A percentile compares a stretch with the other conserved stretches of the same genome.
phyloP scores from a whole-genome alignment of 1,140 invertebrate species.

The Cydia strobilella region DNA sequence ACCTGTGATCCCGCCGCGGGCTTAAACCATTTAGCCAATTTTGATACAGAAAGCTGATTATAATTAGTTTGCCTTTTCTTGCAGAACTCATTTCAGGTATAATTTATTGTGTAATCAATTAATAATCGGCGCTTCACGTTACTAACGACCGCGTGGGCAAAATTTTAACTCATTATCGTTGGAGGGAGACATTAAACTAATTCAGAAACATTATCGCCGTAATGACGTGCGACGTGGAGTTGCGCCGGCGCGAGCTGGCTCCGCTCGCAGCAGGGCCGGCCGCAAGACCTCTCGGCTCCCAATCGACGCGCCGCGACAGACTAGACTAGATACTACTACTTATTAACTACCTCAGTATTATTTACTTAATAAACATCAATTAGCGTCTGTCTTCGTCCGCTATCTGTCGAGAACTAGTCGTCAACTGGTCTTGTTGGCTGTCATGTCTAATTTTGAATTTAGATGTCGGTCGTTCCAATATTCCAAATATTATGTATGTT shows the following conservation, averaged over 20 bases:
- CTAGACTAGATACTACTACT: not conserved
- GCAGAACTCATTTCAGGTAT: not conserved
- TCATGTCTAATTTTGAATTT: too few species aligned
- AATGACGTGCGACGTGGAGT: not conserved
- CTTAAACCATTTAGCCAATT: slow-evolving; percentile 11
- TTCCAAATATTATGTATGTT: too few species aligned
- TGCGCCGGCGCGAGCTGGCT: not conserved
- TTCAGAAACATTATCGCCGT: slow-evolving; percentile 22
- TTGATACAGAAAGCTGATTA: not conserved
- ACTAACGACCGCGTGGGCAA: slow-evolving; percentile 10
- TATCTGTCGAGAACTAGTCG: too few species aligned
- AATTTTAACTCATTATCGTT: slow-evolving; percentile 9
- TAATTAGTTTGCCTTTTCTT: not conserved
- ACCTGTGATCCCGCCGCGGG: not conserved
- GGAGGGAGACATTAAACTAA: slow-evolving; percentile 7
- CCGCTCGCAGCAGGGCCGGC: not conserved
- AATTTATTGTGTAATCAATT: not conserved
- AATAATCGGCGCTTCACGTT: not conserved
- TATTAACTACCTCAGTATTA: too few species aligned
- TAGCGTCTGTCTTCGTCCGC: too few species aligned
- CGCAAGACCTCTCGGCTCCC: not conserved
- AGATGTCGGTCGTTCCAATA: too few species aligned
- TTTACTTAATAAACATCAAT: too few species aligned
- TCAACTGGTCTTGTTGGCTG: too few species aligned
- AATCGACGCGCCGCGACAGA: slow-evolving; percentile 10